Conservation (phyloP, 2,797 vertebrate species). For the Margarornis squamiger region DNA sequence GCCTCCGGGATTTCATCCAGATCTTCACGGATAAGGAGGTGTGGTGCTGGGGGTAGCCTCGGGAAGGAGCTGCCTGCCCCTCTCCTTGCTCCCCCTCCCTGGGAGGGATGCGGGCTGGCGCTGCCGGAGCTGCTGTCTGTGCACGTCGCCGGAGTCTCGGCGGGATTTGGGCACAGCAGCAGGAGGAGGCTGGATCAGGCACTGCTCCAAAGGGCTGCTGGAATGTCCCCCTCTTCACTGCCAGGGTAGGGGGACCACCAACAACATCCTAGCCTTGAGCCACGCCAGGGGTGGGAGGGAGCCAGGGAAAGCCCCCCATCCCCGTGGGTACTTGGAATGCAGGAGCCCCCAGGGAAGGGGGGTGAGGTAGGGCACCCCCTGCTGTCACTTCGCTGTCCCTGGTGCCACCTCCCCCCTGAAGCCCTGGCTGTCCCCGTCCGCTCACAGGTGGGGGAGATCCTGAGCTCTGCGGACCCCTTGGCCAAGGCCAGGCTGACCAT, state of each 20-base stretch:
- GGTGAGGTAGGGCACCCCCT: neutral
- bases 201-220: neutral
- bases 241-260: fast-evolving
- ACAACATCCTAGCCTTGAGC: neutral
- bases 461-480: conserved; percentile 70
- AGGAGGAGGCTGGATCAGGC: neutral
- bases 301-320: neutral
- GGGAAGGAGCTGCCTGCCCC: neutral
- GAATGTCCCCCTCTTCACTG: neutral
- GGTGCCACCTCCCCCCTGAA: neutral
- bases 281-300: fast-evolving
- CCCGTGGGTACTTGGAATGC: neutral
- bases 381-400: neutral
- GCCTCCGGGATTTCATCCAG: conserved; percentile 83
- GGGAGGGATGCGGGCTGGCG: fast-evolving
- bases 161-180: fast-evolving
- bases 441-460: conserved; percentile 81
- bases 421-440: neutral
- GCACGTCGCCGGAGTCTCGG: neutral
- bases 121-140: neutral
- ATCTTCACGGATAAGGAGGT: conserved; percentile 89
- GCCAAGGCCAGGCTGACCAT: conserved; percentile 82
- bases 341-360: neutral
- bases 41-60: neutral
- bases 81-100: too few relatives aligned